Conservation (phyloP, 2,888 invertebrate species). For the Tiphia femorata region DNA sequence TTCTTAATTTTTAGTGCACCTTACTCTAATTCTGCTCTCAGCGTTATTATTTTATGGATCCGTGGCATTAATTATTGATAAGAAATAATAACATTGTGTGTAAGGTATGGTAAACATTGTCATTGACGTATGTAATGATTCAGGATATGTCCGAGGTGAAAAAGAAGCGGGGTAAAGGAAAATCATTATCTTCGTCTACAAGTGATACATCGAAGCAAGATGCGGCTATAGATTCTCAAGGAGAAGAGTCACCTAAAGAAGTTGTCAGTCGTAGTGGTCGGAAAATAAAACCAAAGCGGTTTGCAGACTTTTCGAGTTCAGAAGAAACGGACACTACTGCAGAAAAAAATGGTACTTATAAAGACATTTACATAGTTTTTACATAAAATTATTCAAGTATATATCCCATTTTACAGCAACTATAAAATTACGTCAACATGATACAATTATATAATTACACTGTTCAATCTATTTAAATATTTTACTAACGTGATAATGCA, state of each 20-base stretch:
- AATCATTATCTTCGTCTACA: slow-evolving; percentile 39
- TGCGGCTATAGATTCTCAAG: slow-evolving; percentile 62
- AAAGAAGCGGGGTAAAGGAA: slow-evolving; percentile 53
- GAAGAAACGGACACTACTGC: slow-evolving; percentile 56
- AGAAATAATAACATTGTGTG: neutral
- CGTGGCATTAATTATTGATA: neutral
- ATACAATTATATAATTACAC: too few relatives aligned
- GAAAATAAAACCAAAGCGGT: slow-evolving; percentile 79
- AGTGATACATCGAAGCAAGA: slow-evolving; percentile 54
- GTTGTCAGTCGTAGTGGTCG: slow-evolving; percentile 80
- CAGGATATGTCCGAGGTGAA: slow-evolving; percentile 54
- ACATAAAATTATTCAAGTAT: neutral
- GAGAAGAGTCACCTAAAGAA: slow-evolving; percentile 72
- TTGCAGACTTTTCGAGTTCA: slow-evolving; percentile 62
- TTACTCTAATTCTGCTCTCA: neutral
- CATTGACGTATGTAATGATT: too few relatives aligned
- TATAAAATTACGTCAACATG: too few relatives aligned
- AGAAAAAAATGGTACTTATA: slow-evolving; percentile 53
- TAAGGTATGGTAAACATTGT: neutral
- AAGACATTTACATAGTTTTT: too few relatives aligned
- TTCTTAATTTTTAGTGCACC: neutral
- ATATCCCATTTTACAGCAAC: neutral
- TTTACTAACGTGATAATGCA: too few relatives aligned
- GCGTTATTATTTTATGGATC: neutral
- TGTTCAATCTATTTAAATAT: too few relatives aligned